Base-by-base conservation (phyloP, 2,113 vertebrate species). In the Ascaphus truei region DNA sequence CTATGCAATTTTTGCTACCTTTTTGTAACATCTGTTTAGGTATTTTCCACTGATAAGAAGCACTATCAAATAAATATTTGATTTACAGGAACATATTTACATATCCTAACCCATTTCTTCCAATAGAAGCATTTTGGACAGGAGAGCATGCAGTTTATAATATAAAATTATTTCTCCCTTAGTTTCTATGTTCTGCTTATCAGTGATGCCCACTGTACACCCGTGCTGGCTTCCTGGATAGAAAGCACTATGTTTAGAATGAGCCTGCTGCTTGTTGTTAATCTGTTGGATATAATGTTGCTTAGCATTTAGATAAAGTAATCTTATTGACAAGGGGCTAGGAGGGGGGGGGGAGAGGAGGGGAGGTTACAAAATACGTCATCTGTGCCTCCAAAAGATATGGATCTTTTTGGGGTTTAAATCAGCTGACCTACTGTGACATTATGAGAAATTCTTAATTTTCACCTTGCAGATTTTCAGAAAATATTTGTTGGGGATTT, bases 221-320 rank as follows among this genome's bases (percentile, higher is more conserved):
- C 29, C 12, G 31, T 8, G 36, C 53, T 57, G 65, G 15, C 15
- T 7, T 30, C n/a, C 31, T 18, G 50, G 66, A 68, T 60, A 59
- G 66, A 58, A 47, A 34, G 39, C 30, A 15, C 31, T 29, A 31
- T 11, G 55, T 22, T 27, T 27, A 23, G n/a, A 60, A 50, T 37
- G 41, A 59, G 41, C n/a, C 47, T 64, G 45, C 41, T 64, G 50
- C n/a, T 5, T 33, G 31, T 41, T 47, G 39, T 25, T 68, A 68
- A 68, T 68, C 66, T 59, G 55, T 9, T 15, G 55, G 43, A 25
- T 68, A 39, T 56, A 51, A 20, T 23, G 16, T 58, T 34, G 43
- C 55, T 50, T 59, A 50, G 66, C 41, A 68, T 68, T 50, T 59
- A 68, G 66, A 68, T 59, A 58, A 68, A 68, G 43, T 37, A 50